phyloP scores from a whole-genome alignment of 2,888 invertebrate species.

The Acleris laterana region DNA sequence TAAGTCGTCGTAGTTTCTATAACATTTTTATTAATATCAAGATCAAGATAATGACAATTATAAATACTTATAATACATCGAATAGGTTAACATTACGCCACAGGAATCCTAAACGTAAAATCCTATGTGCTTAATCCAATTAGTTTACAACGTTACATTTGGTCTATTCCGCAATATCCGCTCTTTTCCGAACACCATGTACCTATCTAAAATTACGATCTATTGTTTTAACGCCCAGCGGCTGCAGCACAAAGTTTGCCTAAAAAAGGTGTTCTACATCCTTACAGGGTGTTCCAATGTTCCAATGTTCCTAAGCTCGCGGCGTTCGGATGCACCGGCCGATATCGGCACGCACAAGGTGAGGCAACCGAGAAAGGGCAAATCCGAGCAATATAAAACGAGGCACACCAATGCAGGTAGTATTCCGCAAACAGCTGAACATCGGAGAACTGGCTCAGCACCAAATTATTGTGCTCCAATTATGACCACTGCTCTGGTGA shows the following conservation, averaged over 20 bases:
- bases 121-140: neutral
- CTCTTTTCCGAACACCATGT: neutral
- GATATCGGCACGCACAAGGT: conserved; percentile 76
- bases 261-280: conserved; percentile 21
- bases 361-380: conserved; percentile 82
- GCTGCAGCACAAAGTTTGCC: conserved; percentile 1
- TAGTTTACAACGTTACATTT: neutral
- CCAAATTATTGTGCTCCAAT: conserved; percentile 46
- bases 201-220: conserved; percentile 2
- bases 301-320: conserved; percentile 21
- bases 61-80: too few species aligned
- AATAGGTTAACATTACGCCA: too few species aligned
- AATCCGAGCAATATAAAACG: conserved; percentile 81
- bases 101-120: too few species aligned
- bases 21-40: too few species aligned
- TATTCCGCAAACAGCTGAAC: conserved; percentile 75
- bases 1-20: too few species aligned
- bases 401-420: conserved; percentile 73
- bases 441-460: conserved; percentile 56
- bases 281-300: conserved; percentile 21
- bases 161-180: neutral
- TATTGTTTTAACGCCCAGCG: conserved; percentile 1
- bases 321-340: conserved; percentile 59
- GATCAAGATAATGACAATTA: too few species aligned
- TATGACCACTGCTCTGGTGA: conserved; percentile 70